Percentiles rank a stretch among this genome's conserved stretches.
phyloP scores from a whole-genome alignment of 2,113 vertebrate species.

The Andinoacara biseriatus region DNA sequence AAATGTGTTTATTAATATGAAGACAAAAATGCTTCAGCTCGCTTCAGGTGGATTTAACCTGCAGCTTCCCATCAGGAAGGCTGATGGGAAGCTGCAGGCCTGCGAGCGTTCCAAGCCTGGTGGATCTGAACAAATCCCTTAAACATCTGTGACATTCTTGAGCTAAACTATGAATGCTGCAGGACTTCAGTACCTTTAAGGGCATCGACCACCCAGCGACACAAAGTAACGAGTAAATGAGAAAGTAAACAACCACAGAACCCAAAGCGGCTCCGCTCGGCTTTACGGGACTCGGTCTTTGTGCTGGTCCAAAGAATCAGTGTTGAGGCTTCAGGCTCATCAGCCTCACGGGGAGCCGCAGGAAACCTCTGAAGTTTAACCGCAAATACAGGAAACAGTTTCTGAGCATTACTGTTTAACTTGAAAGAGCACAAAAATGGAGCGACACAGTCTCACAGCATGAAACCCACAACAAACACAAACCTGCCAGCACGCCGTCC shows the following conservation, averaged over 20 bases:
- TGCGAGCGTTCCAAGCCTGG: background rate
- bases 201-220: background rate
- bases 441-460: rapidly evolving
- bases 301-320: background rate
- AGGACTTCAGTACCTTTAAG: background rate
- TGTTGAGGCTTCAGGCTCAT: no score
- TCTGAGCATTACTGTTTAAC: background rate
- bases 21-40: no score
- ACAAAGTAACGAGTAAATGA: rapidly evolving
- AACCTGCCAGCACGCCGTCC: background rate
- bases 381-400: background rate
- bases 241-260: background rate
- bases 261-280: background rate
- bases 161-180: background rate
- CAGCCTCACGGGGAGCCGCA: background rate
- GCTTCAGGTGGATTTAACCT: no score
- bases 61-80: no score
- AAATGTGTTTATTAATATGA: no score
- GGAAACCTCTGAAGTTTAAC: background rate
- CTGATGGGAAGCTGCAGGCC: no score
- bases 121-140: background rate
- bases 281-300: background rate
- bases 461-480: background rate
- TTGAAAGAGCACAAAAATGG: background rate
- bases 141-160: background rate